Percentiles rank a stretch among this genome's conserved stretches.
These are phyloP conservation scores for Salvelinus fontinalis DNA, from an alignment of 2,113 vertebrate genomes.

Conservation along the genomic window DNA sequence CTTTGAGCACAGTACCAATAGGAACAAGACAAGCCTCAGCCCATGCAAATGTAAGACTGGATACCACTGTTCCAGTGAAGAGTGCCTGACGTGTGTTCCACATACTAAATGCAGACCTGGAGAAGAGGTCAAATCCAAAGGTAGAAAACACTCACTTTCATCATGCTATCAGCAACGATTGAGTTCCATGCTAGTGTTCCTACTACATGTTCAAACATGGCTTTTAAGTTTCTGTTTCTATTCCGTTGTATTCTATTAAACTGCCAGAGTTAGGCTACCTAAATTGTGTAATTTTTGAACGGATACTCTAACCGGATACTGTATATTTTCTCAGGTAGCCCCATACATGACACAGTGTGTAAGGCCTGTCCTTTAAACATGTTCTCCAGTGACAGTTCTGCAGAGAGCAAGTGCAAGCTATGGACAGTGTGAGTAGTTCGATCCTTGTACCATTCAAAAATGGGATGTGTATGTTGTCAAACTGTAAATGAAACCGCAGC, in stretches of 20 bases:
- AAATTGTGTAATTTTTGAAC: neutral
- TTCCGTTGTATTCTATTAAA: neutral
- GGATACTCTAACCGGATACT: neutral
- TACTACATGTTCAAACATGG: too few species aligned
- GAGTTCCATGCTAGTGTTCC: neutral
- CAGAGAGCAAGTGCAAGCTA: conserved; percentile 16
- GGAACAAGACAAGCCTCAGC: neutral
- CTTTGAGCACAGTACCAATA: neutral
- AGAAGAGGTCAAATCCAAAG: neutral
- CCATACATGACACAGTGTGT: conserved; percentile 54
- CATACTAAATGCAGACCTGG: conserved; percentile 56
- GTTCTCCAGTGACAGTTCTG: conserved; percentile 41
- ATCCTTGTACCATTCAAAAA: too few species aligned
- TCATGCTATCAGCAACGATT: too few species aligned
- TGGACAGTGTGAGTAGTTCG: conserved; percentile 59
- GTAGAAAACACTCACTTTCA: conserved; percentile 32
- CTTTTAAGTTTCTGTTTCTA: neutral
- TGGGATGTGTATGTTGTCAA: too few species aligned
- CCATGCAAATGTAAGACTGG: conserved; percentile 49
- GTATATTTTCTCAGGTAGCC: conserved; percentile 41
- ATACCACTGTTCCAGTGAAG: conserved; percentile 53
- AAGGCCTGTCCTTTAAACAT: conserved; percentile 39
- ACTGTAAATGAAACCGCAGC: too few species aligned
- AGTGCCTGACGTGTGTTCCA: conserved; percentile 46
- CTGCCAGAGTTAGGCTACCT: neutral